Percentiles rank a stretch among this genome's conserved stretches.
Conservation (phyloP, 2,797 vertebrate genomes). For the Agapornis canus region DNA sequence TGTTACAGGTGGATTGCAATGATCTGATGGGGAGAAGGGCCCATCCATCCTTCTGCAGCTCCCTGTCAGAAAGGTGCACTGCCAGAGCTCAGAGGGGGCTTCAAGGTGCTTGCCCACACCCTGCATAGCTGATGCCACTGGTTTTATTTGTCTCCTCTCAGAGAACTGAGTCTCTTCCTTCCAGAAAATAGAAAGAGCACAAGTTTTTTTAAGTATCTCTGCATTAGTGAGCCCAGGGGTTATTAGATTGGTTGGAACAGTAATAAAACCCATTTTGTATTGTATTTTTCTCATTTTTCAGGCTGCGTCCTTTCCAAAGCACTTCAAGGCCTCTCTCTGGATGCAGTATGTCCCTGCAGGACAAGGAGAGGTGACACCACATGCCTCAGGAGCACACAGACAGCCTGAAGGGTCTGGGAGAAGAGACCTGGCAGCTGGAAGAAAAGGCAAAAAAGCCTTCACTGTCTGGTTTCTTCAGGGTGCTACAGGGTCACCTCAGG, state of each 20-base stretch:
- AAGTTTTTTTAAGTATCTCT: not conserved
- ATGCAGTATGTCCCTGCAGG: rapidly evolving
- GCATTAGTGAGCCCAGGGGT: not conserved
- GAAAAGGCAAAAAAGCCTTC: not conserved
- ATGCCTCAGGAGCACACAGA: not conserved
- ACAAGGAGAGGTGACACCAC: not conserved
- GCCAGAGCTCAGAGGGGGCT: not conserved
- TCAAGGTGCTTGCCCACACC: not conserved
- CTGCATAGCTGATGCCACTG: not conserved
- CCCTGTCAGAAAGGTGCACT: not conserved
- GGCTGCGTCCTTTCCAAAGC: not conserved
- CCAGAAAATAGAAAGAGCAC: not conserved
- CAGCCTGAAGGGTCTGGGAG: not conserved
- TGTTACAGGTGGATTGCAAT: not conserved
- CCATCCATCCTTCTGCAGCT: rapidly evolving
- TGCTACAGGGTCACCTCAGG: not conserved
- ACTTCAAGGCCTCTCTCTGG: not conserved
- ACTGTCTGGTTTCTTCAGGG: not conserved
- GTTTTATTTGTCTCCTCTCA: not conserved
- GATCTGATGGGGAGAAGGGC: not conserved
- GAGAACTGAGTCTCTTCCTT: not conserved
- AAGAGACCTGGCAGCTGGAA: not conserved
- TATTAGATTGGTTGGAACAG: not conserved
- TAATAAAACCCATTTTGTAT: not conserved
- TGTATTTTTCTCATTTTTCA: not conserved